Evolutionary conservation across 2,888 invertebrate genomes (phyloP).

Genomic region (Stenotaenia linearis): DNA sequence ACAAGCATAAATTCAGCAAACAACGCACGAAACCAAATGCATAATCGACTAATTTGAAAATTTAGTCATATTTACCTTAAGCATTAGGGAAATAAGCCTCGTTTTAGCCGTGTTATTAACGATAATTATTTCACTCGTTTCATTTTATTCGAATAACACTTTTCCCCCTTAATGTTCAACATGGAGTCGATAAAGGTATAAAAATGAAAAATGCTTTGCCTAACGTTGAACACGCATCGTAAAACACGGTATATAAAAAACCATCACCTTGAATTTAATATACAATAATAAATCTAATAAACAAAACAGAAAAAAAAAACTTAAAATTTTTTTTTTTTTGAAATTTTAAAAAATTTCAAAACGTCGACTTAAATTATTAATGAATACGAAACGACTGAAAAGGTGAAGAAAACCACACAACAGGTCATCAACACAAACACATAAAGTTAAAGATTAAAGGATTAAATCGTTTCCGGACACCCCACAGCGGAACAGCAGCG

Average conservation of each 20-base stretch:
- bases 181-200: neutral
- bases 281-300: neutral
- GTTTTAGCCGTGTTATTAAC: neutral
- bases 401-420: conserved; percentile 19
- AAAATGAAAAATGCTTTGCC: neutral
- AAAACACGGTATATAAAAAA: neutral
- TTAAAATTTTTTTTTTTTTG: neutral
- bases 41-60: neutral
- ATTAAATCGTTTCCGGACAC: conserved; percentile 6
- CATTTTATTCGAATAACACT: neutral
- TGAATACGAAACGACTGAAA: neutral
- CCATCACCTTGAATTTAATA: neutral
- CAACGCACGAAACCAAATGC: neutral
- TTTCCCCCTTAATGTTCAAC: neutral
- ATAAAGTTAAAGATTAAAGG: conserved; percentile 13
- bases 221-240: neutral
- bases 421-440: conserved; percentile 11
- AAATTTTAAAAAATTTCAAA: neutral
- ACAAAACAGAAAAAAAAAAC: neutral
- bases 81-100: neutral
- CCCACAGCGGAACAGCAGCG: neutral
- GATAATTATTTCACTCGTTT: neutral
- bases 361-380: neutral
- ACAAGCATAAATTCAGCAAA: neutral
- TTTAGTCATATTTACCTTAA: neutral